A percentile compares a stretch with the other conserved stretches of the same genome.
phyloP scores from a whole-genome alignment of 2,888 invertebrate species.

The Dioctria linearis region DNA sequence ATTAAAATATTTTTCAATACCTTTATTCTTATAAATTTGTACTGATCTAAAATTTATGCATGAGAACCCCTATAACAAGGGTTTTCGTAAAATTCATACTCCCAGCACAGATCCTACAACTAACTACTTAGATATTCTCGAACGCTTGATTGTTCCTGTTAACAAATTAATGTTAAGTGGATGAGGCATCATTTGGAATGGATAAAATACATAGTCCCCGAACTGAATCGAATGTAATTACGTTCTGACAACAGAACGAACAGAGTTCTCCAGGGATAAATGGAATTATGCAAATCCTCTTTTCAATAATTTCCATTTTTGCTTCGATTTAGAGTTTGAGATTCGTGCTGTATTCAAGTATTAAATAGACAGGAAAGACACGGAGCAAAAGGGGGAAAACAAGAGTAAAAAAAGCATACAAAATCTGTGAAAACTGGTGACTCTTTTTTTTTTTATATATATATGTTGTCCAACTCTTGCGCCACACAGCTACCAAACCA shows the following conservation, averaged over 20 bases:
- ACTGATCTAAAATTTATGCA: slow-evolving; percentile 28
- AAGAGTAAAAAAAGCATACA: slow-evolving; percentile 9
- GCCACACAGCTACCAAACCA: not conserved
- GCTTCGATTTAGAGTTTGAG: slow-evolving; percentile 37
- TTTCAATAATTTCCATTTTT: slow-evolving; percentile 52
- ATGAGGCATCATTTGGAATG: slow-evolving; percentile 43
- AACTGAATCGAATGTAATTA: slow-evolving; percentile 51
- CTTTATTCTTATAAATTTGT: no score
- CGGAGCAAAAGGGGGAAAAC: not conserved
- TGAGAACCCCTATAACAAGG: slow-evolving; percentile 14
- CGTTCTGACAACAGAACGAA: slow-evolving; percentile 33
- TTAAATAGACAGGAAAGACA: not conserved
- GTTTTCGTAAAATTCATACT: slow-evolving; percentile 2
- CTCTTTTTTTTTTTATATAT: slow-evolving; percentile 23
- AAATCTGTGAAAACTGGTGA: slow-evolving; percentile 9
- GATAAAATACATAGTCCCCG: slow-evolving; percentile 43
- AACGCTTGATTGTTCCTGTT: slow-evolving; percentile 48
- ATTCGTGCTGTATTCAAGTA: slow-evolving; percentile 27
- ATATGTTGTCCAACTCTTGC: slow-evolving; percentile 14
- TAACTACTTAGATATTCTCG: slow-evolving; percentile 31
- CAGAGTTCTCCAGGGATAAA: slow-evolving; percentile 41
- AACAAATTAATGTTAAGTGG: slow-evolving; percentile 49
- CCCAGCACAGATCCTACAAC: not conserved
- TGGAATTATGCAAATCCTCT: slow-evolving; percentile 51
- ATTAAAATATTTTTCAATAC: no score